Evolutionary conservation across 2,888 invertebrate genomes (phyloP), one percentile per base, ranked within the genome.

Genomic region (Mamestra brassicae): DNA sequence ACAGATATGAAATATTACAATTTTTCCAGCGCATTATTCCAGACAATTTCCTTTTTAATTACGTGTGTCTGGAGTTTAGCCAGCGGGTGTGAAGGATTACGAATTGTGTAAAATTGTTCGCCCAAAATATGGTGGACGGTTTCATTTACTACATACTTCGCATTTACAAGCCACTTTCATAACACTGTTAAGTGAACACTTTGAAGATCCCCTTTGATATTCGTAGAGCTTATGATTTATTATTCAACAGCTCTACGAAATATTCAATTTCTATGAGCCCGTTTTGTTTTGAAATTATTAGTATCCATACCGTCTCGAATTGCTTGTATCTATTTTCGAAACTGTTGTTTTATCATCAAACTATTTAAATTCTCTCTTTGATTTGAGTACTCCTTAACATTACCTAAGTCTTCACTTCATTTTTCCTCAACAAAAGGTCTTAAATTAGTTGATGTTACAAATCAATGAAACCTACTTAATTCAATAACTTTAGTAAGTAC

Each of bases 201-300:
- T 93, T 93, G 93, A 92, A 92, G 91, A 92, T 92, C 88, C 88
- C 85, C 93, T 95, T 94, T 94, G 94, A 94, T 93, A 92, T 92
- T 91, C 87, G 87, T 87, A 80, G 85, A 89, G 89, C 91, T 92
- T 91, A 92, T 92, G 92, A 95, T 94, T 93, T 94, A 94, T 94
- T 93, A 94, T 93, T 94, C 91, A 93, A 88, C 85, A 86, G 82
- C 80, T 88, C 79, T 66, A 88, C 85, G 89, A 88, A 92, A 88
- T 89, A 89, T 92, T 90, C 86, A 89, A 89, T 91, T 88, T 88
- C 87, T 75, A 83, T 88, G 70, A 84, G 85, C 75, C 74, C 76
- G 71, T 78, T 70, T 84, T 85, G 85, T 89, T 89, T 84, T 82
- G 76, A 85, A 88, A 88, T 88, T 83, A 57, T 71, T 75, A 52